Evolutionary conservation across 2,797 vertebrate species (phyloP).

Genomic region (Epinephelus coioides): DNA sequence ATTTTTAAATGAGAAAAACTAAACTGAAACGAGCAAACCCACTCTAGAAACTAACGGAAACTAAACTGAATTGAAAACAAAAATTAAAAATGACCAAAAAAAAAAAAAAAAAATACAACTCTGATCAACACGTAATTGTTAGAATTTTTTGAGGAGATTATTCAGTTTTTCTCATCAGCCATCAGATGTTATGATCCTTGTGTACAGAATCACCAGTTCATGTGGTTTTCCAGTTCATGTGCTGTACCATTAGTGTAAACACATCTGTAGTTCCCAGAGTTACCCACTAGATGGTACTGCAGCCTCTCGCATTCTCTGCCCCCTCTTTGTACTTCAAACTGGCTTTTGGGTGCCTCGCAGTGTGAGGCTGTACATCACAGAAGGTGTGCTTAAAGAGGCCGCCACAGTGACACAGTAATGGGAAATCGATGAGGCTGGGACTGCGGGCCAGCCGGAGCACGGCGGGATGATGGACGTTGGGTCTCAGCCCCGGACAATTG

Average conservation of each 20-base stretch:
- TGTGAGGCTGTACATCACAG: constrained; percentile 78
- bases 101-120: too few species aligned
- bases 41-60: too few species aligned
- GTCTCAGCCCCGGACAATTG: constrained; percentile 73
- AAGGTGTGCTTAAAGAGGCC: constrained; percentile 83
- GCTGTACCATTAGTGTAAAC: fast-evolving
- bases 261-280: constrained; percentile 17
- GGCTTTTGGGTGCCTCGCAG: constrained; percentile 49
- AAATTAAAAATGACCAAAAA: too few species aligned
- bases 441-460: constrained; percentile 66
- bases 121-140: background rate
- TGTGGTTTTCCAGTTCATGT: background rate
- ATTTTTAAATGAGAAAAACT: too few species aligned
- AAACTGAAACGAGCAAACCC: too few species aligned
- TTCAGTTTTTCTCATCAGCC: background rate
- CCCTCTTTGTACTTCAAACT: background rate
- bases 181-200: background rate
- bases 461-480: constrained; percentile 75
- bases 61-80: too few species aligned
- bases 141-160: background rate
- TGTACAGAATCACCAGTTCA: background rate
- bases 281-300: constrained; percentile 67
- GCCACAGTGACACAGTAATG: constrained; percentile 83
- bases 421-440: constrained; percentile 83
- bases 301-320: constrained; percentile 5